Percentiles rank a stretch among this genome's conserved stretches.
Evolutionary conservation across 2,888 invertebrate genomes (phyloP).

Genomic region (Mystacides longicornis): DNA sequence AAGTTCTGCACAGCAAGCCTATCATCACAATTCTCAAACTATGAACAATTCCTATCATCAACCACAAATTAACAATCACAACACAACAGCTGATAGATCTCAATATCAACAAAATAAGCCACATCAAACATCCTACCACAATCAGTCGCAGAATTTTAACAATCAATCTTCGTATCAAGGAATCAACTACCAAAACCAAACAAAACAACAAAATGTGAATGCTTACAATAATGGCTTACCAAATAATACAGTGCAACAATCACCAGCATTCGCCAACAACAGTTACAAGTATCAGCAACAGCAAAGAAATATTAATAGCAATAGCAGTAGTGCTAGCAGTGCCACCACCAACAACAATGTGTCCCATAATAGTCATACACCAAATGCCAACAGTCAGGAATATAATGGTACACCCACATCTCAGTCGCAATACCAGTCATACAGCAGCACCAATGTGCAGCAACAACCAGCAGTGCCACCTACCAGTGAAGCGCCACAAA

Average conservation of each 20-base stretch:
- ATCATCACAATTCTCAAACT: constrained; percentile 26
- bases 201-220: constrained; percentile 9
- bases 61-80: constrained; percentile 21
- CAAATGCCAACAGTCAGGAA: constrained; percentile 10
- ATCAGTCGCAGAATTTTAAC: constrained; percentile 15
- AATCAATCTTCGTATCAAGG: constrained; percentile 17
- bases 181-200: constrained; percentile 14
- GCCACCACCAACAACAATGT: no score
- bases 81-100: constrained; percentile 12
- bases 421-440: constrained; percentile 11
- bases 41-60: constrained; percentile 12
- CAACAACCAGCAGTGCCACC: neutral
- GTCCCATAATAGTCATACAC: constrained; percentile 8
- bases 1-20: constrained; percentile 36
- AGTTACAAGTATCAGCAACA: neutral
- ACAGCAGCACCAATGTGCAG: neutral
- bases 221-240: constrained; percentile 14
- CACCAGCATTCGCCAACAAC: neutral
- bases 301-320: neutral
- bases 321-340: neutral
- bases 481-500: no score
- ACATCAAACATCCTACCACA: constrained; percentile 25
- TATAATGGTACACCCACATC: constrained; percentile 7
- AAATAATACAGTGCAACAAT: constrained; percentile 1
- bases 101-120: constrained; percentile 26